These are phyloP conservation scores for Cebus imitator DNA, from an alignment of 2,113 vertebrate species.

Conservation along the genomic window DNA sequence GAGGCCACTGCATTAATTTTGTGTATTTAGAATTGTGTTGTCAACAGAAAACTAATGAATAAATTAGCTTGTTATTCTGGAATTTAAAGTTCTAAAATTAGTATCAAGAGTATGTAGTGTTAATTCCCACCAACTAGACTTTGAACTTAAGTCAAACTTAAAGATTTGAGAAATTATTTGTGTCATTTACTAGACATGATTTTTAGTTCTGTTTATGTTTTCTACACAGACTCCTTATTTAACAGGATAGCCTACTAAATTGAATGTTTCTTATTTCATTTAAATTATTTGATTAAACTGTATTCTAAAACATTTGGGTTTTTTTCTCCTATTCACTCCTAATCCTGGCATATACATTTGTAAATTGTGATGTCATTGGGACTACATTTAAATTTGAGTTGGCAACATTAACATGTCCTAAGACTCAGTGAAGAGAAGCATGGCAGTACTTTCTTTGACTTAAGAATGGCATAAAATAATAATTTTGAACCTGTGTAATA, in stretches of 20 bases:
- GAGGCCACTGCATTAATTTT: constrained; percentile 68
- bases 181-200: constrained; percentile 50
- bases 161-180: constrained; percentile 30
- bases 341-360: constrained; percentile 57
- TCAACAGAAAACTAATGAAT: constrained; percentile 67
- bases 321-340: background rate
- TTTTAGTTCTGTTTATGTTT: constrained; percentile 63
- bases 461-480: constrained; percentile 56
- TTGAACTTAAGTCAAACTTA: constrained; percentile 32
- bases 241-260: constrained; percentile 39
- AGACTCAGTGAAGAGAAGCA: constrained; percentile 51
- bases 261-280: constrained; percentile 65
- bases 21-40: constrained; percentile 66
- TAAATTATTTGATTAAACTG: constrained; percentile 72
- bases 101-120: constrained; percentile 58
- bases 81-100: constrained; percentile 54
- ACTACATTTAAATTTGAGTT: constrained; percentile 59
- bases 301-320: constrained; percentile 29
- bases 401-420: constrained; percentile 51
- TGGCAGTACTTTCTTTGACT: constrained; percentile 43
- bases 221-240: constrained; percentile 50
- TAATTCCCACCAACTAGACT: constrained; percentile 4
- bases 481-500: constrained; percentile 65
- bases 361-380: constrained; percentile 59
- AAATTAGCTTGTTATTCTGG: constrained; percentile 54